Base-by-base conservation (phyloP, 1,140 invertebrate species). In the Matsumurasca onukii region DNA sequence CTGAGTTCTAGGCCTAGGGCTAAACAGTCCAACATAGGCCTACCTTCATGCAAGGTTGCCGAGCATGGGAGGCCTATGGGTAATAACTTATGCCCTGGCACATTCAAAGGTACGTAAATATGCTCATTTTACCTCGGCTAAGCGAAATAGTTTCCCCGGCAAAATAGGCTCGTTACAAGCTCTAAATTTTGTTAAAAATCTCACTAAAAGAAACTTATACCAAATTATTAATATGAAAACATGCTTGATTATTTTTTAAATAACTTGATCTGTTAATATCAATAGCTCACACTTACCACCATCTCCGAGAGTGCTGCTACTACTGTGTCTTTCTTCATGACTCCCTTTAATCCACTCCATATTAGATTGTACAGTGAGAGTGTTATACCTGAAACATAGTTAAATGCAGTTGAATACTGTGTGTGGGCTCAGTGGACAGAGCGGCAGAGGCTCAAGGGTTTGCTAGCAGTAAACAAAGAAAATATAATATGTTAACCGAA, bases 261-360 rank as follows among this genome's bases (percentile, higher is more conserved):
- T 30, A 5, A 63, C 12, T 9, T 3, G 27, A 63, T 24, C 9
- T 15, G 29, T 24, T 63, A 15, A 22, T 30, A 3, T 20, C 24
- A 31, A 17, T 65, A n/a, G n/a, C n/a, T n/a, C n/a, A n/a, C n/a
- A 51, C 72, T 73, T 70, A 74, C 75, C 31, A 75, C 45, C 27
- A 79, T 64, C 39, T 79, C 76, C 17, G 67, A 65, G 0, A 80
- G 39, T 5, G 75, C 64, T 1, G 61, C 63, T n/a, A 74, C 68
- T 31, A 74, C 72, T 67, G 75, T 69, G 15, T 78, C 78, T 29
- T 75, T 74, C 51, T 74, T 73, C 31, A 80, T 63, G 15, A 70
- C 70, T n/a, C 78, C 77, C 57, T 74, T 74, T 3, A 78, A 73
- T 22, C 78, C 76, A 59, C 76, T 73, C 59, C 72, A 75, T 20